Evolutionary conservation across 2,797 vertebrate species (phyloP), one percentile per base, ranked within the genome.

Genomic region (Pogonophryne albipinna): DNA sequence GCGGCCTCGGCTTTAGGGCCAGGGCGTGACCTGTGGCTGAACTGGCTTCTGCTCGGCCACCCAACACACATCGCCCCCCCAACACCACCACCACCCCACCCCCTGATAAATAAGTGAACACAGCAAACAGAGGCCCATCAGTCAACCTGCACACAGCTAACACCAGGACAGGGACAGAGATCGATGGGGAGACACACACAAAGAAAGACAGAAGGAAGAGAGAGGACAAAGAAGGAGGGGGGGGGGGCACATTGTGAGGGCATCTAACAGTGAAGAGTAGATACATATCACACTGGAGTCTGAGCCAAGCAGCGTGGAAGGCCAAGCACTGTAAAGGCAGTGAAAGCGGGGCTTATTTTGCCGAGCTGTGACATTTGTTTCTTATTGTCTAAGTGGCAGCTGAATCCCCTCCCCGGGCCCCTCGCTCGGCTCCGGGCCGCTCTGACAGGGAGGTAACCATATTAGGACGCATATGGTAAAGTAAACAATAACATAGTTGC

Each of bases 401-500:
- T 94, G 95, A 95, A 95, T 95, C 95, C 96, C 95, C 85, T 80
- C 94, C 91, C 34, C 93, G 92, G 95, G 96, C 95, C 96, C 95
- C 96, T 94, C 90, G 85, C 91, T 93, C 88, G 20, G 86, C 86
- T 92, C 93, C 69, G 85, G 87, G 91, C 93, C 44, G 93, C 94
- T 94, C 95, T 93, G 93, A 96, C 95, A 91, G 94, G 94, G 96
- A 97, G 96, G 95, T 94, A 95, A 97, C 97, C 97, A 98, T 98
- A 98, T 99, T 97, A 98, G 97, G 97, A 96, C 90, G 95, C 93
- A 95, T 94, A 97, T 96, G 96, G 94, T 96, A 97, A 97, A 97
- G 96, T 97, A 96, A 98, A 98, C 97, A 98, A 98, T 97, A 99
- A 99, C 96, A 97, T 93, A 95, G 95, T 97, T 96, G 96, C 95